Evolutionary conservation across 2,797 vertebrate genomes (phyloP).

Genomic region (Periophthalmus magnuspinnatus): DNA sequence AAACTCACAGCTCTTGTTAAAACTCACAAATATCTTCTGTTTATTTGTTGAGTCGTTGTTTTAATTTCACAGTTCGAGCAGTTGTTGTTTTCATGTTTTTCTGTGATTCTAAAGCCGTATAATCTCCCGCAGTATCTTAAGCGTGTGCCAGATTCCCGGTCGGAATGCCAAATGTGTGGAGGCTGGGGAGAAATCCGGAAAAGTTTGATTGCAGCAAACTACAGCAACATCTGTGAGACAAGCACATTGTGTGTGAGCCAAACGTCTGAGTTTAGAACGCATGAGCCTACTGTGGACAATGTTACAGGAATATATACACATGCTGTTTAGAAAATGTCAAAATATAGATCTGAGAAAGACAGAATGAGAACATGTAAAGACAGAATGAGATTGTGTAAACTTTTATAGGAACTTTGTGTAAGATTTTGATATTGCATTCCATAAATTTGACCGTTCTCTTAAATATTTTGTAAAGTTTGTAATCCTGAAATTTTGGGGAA

Average conservation of each 20-base stretch:
- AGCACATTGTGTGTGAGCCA: constrained; percentile 30
- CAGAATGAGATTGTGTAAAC: no score
- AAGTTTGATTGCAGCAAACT: constrained; percentile 39
- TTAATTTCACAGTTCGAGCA: constrained; percentile 36
- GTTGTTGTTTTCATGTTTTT: constrained; percentile 25
- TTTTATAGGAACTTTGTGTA: no score
- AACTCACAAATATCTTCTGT: constrained; percentile 3
- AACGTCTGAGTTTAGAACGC: neutral
- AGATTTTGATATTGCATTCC: no score
- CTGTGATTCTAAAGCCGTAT: constrained; percentile 35
- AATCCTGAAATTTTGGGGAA: no score
- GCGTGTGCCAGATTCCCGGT: constrained; percentile 25
- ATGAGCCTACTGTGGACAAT: neutral
- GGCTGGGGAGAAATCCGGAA: constrained; percentile 45
- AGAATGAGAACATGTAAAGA: no score
- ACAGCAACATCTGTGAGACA: constrained; percentile 47
- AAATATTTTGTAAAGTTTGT: no score
- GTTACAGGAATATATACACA: neutral
- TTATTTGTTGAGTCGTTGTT: constrained; percentile 13
- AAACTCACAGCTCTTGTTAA: neutral
- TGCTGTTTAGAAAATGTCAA: neutral
- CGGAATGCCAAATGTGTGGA: constrained; percentile 39
- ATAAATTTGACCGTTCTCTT: no score
- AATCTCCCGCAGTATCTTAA: constrained; percentile 44
- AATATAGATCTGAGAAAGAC: no score